Conservation (phyloP, 2,797 vertebrate species). For the Xiphorhynchus erythropygius region DNA sequence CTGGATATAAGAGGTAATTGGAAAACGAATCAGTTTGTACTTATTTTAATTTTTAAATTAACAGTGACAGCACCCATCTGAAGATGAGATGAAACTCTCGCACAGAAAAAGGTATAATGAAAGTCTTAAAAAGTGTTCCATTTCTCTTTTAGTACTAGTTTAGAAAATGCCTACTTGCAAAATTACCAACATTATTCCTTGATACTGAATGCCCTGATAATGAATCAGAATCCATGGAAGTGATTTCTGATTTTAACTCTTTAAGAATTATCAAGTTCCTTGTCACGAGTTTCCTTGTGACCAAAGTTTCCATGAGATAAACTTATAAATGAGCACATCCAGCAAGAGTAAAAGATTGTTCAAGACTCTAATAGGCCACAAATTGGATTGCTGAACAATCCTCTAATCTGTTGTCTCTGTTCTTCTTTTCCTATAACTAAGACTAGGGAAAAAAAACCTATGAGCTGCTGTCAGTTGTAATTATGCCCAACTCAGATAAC, state of each 20-base stretch:
- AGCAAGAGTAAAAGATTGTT: background rate
- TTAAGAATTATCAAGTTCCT: background rate
- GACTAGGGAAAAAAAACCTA: background rate
- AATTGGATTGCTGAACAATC: conserved; percentile 56
- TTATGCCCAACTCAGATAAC: conserved; percentile 37
- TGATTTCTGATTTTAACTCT: background rate
- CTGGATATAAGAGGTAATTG: background rate
- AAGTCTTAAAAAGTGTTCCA: background rate
- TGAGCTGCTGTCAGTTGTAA: conserved; percentile 30
- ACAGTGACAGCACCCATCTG: background rate
- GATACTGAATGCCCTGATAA: background rate
- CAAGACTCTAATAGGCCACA: conserved; percentile 36
- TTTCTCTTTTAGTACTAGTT: background rate
- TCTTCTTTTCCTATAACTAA: conserved; percentile 43
- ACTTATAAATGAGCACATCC: conserved; percentile 5
- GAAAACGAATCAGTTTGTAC: background rate
- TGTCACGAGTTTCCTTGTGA: conserved; percentile 2
- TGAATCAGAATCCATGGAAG: background rate
- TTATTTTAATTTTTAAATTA: background rate
- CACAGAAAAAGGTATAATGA: background rate
- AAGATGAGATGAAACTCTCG: accelerated
- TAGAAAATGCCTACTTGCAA: background rate
- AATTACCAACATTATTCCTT: background rate
- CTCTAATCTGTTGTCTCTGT: conserved; percentile 31
- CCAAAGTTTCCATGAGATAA: conserved; percentile 28